Conservation (phyloP, 2,888 invertebrate genomes). For the Alloscopus bannaensis region DNA sequence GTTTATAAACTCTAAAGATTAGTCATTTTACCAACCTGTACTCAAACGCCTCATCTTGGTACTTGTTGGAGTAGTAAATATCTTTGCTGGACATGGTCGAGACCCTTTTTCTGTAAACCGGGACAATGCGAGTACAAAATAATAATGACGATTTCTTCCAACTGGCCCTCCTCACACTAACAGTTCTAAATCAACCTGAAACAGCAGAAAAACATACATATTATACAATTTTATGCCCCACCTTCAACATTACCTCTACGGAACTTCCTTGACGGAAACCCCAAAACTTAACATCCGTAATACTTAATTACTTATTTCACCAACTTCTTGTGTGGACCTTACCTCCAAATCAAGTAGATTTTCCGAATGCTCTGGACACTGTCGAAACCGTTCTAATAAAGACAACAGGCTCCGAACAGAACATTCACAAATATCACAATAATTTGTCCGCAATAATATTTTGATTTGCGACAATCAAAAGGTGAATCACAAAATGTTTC, state of each 20-base stretch:
- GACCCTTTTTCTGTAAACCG: neutral
- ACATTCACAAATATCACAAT: neutral
- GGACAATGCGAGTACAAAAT: neutral
- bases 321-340: neutral
- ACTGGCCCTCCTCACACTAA: neutral
- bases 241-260: neutral
- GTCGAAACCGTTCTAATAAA: too few relatives aligned
- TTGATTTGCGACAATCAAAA: neutral
- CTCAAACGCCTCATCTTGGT: constrained; percentile 92
- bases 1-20: neutral
- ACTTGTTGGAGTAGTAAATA: constrained; percentile 95
- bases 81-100: constrained; percentile 78
- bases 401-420: too few relatives aligned
- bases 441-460: neutral
- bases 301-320: neutral
- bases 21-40: constrained; percentile 84
- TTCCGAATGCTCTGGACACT: too few relatives aligned
- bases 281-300: too few relatives aligned
- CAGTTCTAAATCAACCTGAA: neutral
- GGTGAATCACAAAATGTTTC: neutral
- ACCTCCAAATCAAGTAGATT: too few relatives aligned
- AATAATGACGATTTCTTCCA: neutral
- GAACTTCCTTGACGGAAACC: neutral
- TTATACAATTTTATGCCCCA: neutral
- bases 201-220: neutral